Base-by-base conservation (phyloP, 2,888 invertebrate genomes). In the Hypercompe scribonia region DNA sequence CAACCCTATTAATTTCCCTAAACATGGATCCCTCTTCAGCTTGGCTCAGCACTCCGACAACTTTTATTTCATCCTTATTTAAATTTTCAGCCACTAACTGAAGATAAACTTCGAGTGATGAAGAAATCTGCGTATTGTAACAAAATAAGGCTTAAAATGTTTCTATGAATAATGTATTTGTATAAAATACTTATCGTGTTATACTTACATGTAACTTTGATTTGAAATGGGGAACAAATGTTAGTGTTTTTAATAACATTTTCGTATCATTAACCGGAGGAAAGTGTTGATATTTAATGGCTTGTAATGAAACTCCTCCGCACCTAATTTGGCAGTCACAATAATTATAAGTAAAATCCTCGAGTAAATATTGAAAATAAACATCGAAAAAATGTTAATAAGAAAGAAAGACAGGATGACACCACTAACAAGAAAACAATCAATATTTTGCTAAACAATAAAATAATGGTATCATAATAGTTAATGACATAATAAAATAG, bases 61-160 rank as follows among this genome's bases (percentile, higher is more conserved):
- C 74, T 18, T 80, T 80, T 15, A 87, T 73, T 8, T 58, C 46
- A 65, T 73, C 63, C 71, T 83, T 86, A 36, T 81, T 84, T 8
- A 83, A 39, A 77, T 88, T 88, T 79, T 88, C 87, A 21, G 81
- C 79, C 21, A 88, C 83, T 10, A 83, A 84, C 86, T 88, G 88
- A 8, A 85, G 64, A 46, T 80, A 84, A 67, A 85, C 73, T 77
- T 80, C 77, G 33, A 87, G 65, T n/a, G 86, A 79, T 5, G 81
- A 65, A 2, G 71, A 75, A n/a, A 70, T 72, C 87, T 87, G 74
- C 18, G 39, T n/a, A 33, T 69, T 28, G 13, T 5, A 46, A 46
- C 13, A 21, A 13, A 65, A 39, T 24, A 28, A 15, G 3, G 15
- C n/a, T n/a, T 39, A 42, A 39, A 36, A n/a, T 71, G n/a, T 58